Evolutionary conservation across 2,888 invertebrate species (phyloP).

Genomic region (Dioctria rufipes): DNA sequence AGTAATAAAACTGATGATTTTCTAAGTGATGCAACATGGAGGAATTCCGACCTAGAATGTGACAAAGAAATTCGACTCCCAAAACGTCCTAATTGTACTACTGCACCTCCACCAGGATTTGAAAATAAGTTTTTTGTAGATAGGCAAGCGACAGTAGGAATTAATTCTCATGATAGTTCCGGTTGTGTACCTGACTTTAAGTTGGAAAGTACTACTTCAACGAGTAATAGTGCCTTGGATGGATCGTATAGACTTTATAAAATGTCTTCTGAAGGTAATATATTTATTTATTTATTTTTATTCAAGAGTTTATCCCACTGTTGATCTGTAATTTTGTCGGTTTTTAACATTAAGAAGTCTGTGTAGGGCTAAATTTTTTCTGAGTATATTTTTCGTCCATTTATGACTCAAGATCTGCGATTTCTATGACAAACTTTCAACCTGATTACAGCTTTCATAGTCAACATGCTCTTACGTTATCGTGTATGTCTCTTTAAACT

Average conservation of each 20-base stretch:
- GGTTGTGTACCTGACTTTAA: conserved; percentile 58
- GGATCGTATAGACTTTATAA: conserved; percentile 59
- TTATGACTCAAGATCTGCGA: too few relatives aligned
- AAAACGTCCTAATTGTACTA: conserved; percentile 54
- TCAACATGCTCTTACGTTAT: too few relatives aligned
- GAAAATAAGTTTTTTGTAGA: conserved; percentile 61
- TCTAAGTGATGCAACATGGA: conserved; percentile 36
- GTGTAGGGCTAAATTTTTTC: too few relatives aligned
- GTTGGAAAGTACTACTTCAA: conserved; percentile 55
- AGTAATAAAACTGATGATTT: conserved; percentile 32
- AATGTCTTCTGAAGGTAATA: conserved; percentile 60
- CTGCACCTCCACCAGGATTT: conserved; percentile 53
- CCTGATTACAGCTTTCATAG: too few relatives aligned
- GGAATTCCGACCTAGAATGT: conserved; percentile 49
- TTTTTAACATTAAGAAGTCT: too few relatives aligned
- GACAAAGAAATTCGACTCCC: conserved; percentile 55
- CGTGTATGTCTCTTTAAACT: too few relatives aligned
- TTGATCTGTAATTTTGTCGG: too few relatives aligned
- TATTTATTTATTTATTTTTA: neutral
- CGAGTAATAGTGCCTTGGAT: conserved; percentile 59
- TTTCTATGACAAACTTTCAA: too few relatives aligned
- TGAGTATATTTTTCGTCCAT: too few relatives aligned
- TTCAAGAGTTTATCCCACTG: too few relatives aligned
- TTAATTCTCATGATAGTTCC: conserved; percentile 56
- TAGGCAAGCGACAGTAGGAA: conserved; percentile 58